Evolutionary conservation across 2,113 vertebrate species (phyloP).

Genomic region (Glareola pratincola): DNA sequence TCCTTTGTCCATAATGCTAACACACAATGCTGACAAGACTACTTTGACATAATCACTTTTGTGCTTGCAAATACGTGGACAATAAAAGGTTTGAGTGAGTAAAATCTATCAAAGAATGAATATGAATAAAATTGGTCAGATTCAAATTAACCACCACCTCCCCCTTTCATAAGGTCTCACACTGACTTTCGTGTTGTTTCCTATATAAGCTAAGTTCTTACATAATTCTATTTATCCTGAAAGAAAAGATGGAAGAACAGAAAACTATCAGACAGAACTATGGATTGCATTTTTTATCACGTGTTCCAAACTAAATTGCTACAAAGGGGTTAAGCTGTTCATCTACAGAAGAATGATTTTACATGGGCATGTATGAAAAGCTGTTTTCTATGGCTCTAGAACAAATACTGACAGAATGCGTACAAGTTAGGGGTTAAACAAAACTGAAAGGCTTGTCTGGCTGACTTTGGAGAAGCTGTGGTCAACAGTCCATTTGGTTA

Average conservation of each 20-base stretch:
- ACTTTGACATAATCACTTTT: neutral
- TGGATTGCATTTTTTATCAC: neutral
- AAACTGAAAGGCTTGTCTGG: neutral
- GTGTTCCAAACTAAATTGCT: neutral
- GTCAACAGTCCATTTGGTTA: neutral
- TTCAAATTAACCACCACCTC: neutral
- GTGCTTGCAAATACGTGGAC: neutral
- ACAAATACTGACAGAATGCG: neutral
- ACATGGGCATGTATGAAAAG: neutral
- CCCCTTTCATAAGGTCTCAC: neutral
- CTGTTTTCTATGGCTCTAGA: neutral
- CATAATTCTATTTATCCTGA: neutral
- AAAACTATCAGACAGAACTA: neutral
- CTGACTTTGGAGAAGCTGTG: neutral
- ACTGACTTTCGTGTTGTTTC: neutral
- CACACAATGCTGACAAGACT: neutral
- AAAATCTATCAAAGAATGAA: neutral
- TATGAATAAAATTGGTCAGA: neutral
- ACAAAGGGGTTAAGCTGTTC: neutral
- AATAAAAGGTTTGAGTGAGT: neutral
- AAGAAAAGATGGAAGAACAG: neutral
- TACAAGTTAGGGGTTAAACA: neutral
- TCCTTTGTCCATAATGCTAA: neutral
- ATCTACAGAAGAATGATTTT: neutral
- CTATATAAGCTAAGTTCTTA: neutral